Percentiles rank a stretch among this genome's conserved stretches.
Conservation (phyloP, 2,797 vertebrate species). For the Threskiornis aethiopicus region DNA sequence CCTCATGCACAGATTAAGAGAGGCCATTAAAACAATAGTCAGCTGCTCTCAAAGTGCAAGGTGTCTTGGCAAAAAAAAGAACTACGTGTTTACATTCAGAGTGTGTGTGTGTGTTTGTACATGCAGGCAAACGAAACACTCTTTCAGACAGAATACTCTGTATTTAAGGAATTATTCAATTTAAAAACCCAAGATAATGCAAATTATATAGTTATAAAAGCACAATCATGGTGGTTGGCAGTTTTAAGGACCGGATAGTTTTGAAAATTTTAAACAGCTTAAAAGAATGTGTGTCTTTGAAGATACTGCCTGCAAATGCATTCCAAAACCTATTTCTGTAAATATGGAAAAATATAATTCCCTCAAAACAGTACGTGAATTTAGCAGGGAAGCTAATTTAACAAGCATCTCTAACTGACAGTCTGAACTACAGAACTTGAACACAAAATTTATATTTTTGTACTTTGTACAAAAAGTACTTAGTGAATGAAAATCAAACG, state of each 20-base stretch:
- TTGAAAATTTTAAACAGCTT: constrained; percentile 63
- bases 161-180: neutral
- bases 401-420: neutral
- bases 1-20: constrained; percentile 89
- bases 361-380: constrained; percentile 37
- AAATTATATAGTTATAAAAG: constrained; percentile 50
- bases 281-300: constrained; percentile 61
- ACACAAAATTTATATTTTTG: neutral
- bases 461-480: neutral
- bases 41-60: constrained; percentile 74
- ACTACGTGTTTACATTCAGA: neutral
- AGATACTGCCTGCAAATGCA: constrained; percentile 54
- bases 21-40: constrained; percentile 80
- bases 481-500: neutral
- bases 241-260: constrained; percentile 9
- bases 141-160: neutral
- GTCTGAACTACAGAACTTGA: neutral
- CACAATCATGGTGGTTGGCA: constrained; percentile 20
- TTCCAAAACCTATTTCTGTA: constrained; percentile 58
- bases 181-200: constrained; percentile 33
- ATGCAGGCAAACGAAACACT: neutral
- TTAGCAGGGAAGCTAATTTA: constrained; percentile 76
- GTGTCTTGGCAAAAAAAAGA: constrained; percentile 35
- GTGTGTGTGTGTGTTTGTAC: neutral
- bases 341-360: constrained; percentile 25